Conservation (phyloP, 92 coral and sea anemone genomes). For the Porites rus region DNA sequence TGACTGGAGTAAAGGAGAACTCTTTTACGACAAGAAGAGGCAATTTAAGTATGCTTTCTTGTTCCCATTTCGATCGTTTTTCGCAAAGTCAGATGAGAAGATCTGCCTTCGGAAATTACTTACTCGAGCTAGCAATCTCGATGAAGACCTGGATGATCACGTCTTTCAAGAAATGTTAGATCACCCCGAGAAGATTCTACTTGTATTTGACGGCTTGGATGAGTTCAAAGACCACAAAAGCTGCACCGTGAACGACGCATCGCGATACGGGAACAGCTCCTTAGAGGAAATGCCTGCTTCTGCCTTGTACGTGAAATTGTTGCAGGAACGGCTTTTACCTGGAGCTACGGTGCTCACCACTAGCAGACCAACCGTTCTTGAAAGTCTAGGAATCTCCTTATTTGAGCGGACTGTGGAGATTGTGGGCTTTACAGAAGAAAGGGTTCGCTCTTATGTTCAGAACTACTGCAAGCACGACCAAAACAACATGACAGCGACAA, state of each 20-base stretch:
- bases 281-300: constrained; percentile 46
- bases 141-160: constrained; percentile 33
- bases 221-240: constrained; percentile 50
- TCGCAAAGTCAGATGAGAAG: constrained; percentile 5
- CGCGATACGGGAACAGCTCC: constrained; percentile 41
- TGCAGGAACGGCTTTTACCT: constrained; percentile 47
- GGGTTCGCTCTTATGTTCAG: constrained; percentile 53
- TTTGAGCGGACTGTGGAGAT: constrained; percentile 71
- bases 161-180: constrained; percentile 39
- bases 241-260: constrained; percentile 30
- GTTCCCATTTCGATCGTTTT: constrained; percentile 42
- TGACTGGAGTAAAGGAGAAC: constrained; percentile 56
- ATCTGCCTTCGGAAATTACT: constrained; percentile 23
- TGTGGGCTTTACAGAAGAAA: constrained; percentile 61
- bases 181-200: constrained; percentile 45
- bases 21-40: constrained; percentile 3
- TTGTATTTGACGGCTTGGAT: constrained; percentile 67
- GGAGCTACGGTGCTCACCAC: constrained; percentile 59
- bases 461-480: constrained; percentile 45
- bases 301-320: constrained; percentile 47
- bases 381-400: constrained; percentile 17
- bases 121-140: constrained; percentile 16
- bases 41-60: constrained; percentile 41
- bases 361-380: constrained; percentile 65
- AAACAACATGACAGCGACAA: constrained; percentile 7